These are phyloP conservation scores for Drosophila ochracea DNA, from an alignment of 2,888 invertebrate genomes.

Conservation along the genomic window DNA sequence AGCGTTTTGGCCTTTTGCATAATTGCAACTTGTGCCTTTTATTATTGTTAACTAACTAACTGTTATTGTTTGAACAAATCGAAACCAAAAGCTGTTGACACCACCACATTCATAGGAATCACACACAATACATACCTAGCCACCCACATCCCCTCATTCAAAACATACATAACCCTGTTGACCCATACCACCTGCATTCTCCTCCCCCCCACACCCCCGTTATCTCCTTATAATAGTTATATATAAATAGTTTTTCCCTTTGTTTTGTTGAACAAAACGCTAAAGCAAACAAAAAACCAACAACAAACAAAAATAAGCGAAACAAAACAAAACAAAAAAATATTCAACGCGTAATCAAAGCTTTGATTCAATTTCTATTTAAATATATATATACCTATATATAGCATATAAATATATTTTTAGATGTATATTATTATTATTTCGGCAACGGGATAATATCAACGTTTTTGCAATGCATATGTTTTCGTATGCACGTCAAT, in stretches of 20 bases:
- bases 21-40: constrained; percentile 78
- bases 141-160: constrained; percentile 27
- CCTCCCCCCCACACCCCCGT: neutral
- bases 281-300: constrained; percentile 41
- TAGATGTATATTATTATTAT: constrained; percentile 82
- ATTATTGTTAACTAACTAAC: constrained; percentile 78
- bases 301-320: constrained; percentile 36
- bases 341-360: constrained; percentile 71
- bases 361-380: constrained; percentile 77
- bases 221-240: constrained; percentile 67
- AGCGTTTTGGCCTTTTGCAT: constrained; percentile 77
- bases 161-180: constrained; percentile 18
- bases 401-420: constrained; percentile 80
- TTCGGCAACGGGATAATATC: constrained; percentile 73
- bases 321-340: constrained; percentile 51
- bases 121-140: constrained; percentile 20
- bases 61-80: constrained; percentile 75
- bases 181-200: constrained; percentile 25
- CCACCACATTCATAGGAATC: constrained; percentile 44
- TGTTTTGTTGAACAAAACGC: constrained; percentile 76
- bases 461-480: constrained; percentile 82
- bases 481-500: constrained; percentile 84
- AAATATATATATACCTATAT: constrained; percentile 71
- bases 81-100: constrained; percentile 77
- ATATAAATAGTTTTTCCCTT: constrained; percentile 76